Conservation (phyloP, 2,113 vertebrate genomes). For the Cheirogaleus medius region DNA sequence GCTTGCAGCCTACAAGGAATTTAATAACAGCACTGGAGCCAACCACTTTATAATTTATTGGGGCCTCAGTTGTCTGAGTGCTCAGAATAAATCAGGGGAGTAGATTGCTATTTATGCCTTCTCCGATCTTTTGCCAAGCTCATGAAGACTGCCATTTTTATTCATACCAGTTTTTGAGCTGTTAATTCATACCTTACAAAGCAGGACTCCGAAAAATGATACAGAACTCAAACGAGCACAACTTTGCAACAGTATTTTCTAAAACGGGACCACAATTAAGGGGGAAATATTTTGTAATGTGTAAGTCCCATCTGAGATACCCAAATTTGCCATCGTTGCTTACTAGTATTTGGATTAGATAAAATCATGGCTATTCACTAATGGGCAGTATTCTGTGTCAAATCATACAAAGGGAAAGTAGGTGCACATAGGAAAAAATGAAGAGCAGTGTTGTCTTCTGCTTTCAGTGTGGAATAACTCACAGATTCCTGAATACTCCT, state of each 20-base stretch:
- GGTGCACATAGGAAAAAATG: background rate
- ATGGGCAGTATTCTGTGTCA: background rate
- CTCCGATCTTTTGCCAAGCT: background rate
- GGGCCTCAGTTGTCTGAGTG: background rate
- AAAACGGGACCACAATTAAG: background rate
- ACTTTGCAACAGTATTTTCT: background rate
- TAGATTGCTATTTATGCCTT: background rate
- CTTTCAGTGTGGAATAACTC: background rate
- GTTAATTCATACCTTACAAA: background rate
- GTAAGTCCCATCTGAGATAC: background rate
- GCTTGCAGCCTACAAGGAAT: background rate
- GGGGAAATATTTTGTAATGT: background rate
- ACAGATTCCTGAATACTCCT: background rate
- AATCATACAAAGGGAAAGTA: background rate
- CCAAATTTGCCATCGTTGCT: background rate
- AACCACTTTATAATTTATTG: slow-evolving; percentile 30
- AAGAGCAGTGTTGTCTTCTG: accelerated
- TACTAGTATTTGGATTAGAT: background rate
- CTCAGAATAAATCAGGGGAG: slow-evolving; percentile 53
- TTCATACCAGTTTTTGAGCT: background rate
- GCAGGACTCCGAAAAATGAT: background rate
- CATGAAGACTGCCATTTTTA: background rate
- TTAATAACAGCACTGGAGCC: background rate
- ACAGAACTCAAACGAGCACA: background rate
- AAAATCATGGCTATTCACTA: background rate